phyloP scores from a whole-genome alignment of 64 coral and sea anemone species.

The Porites lutea region DNA sequence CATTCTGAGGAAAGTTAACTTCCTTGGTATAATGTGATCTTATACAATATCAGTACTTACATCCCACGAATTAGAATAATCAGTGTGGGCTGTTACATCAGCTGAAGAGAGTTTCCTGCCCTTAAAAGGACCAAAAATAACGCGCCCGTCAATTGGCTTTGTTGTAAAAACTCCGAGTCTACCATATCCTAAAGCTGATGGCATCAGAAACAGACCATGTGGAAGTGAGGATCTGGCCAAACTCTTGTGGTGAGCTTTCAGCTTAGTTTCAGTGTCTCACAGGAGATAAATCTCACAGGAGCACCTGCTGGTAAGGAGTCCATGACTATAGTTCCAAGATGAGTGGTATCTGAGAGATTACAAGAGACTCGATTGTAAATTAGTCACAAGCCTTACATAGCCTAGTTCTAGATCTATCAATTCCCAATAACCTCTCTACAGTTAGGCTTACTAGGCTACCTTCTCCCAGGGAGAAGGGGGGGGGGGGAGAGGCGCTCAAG shows the following conservation, averaged over 20 bases:
- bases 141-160: background rate
- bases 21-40: no score
- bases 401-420: no score
- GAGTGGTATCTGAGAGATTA: background rate
- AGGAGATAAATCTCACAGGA: background rate
- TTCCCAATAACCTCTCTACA: no score
- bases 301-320: background rate
- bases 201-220: slow-evolving; percentile 6
- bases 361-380: no score
- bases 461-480: no score
- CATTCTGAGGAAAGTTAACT: no score
- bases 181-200: slow-evolving; percentile 20
- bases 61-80: background rate
- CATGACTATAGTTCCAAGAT: background rate
- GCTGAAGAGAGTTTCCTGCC: slow-evolving; percentile 10
- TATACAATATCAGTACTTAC: background rate
- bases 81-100: background rate
- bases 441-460: no score
- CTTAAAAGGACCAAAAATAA: slow-evolving; percentile 37
- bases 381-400: no score
- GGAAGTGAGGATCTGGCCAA: slow-evolving; percentile 37
- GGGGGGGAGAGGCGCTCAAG: no score
- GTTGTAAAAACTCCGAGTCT: slow-evolving; percentile 38
- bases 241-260: background rate
- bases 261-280: background rate